phyloP scores from a whole-genome alignment of 2,113 vertebrate species.

The Desmodus rotundus region DNA sequence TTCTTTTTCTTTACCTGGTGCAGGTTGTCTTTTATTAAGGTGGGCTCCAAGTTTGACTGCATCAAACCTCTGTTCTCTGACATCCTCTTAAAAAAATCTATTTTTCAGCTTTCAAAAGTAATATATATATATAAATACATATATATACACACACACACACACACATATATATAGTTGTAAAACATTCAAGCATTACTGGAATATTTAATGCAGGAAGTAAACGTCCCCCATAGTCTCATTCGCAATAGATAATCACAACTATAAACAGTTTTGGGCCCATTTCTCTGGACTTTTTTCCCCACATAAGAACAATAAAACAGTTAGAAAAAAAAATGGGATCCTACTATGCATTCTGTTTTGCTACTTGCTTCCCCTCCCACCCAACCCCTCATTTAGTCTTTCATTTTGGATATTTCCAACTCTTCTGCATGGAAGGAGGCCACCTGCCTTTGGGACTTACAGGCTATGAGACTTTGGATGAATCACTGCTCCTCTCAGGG shows the following conservation, averaged over 20 bases:
- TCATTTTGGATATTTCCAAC: not conserved
- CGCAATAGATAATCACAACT: constrained; percentile 20
- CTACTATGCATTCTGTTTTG: not conserved
- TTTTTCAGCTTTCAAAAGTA: not conserved
- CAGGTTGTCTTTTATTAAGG: not conserved
- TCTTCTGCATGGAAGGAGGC: constrained; percentile 11
- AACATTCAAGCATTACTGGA: constrained; percentile 25
- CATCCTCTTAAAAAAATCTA: not conserved
- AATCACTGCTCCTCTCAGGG: not conserved
- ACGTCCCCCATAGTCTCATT: constrained; percentile 35
- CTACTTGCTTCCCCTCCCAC: not conserved
- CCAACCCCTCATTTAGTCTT: not conserved
- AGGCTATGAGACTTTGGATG: not conserved
- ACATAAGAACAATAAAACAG: not conserved
- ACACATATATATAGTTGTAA: not conserved
- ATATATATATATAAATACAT: not conserved
- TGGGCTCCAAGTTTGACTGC: not conserved
- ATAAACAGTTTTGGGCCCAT: constrained; percentile 4
- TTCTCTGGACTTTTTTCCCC: not conserved
- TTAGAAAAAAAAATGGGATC: not conserved
- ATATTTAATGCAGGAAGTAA: constrained; percentile 38
- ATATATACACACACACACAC: not conserved
- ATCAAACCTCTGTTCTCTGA: not conserved
- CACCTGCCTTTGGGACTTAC: not conserved
- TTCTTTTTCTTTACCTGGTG: not conserved